Base-by-base conservation (phyloP, 2,797 vertebrate genomes). In the Ctenopoma multispine region DNA sequence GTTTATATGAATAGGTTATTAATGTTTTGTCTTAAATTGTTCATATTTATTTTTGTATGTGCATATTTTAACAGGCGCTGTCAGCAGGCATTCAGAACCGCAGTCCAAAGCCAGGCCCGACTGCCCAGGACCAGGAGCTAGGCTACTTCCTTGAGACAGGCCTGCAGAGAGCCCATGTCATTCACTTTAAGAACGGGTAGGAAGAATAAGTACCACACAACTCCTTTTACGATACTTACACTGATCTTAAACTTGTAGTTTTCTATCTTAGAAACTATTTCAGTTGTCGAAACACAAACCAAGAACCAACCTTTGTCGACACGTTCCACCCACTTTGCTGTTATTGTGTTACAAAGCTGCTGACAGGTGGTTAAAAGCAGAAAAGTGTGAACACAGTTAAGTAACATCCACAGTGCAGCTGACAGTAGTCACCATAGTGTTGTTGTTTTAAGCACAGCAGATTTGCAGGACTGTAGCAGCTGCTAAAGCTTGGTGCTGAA, bases 141-240 rank as follows among this genome's bases (percentile, higher is more conserved):
- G 97, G 97, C 50, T 99, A 96, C 94, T 99, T 99, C 91, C 92
- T 99, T 85, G 98, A 99, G 93, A 99, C 97, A 1, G 98, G 97
- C 82, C 95, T 99, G 70, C 98, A 99, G 89, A 96, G 97, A 90
- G 98, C 98, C 40, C 98, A 99, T 70, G 96, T 99, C 87, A 96
- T 99, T 63, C 97, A 99, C 93, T 99, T 99, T 92, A 99, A 97
- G 94, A 99, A 99, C 18, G 98, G 98, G 98, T 99, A 91, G 7
- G 1, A 24, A 41, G 3, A 46, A 24, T 1, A 0, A 66, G 17
- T 66, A 47, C 34, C 24, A 36, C 15, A 53, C 43, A 71, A 62
- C 4, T 8, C 21, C 70, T 67, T 57, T 21, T 10, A 6, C 20
- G 2, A 10, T 40, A 5, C 66, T 51, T 56, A 40, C 4, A 43